Evolutionary conservation across 2,113 vertebrate species (phyloP).

Genomic region (Trichechus manatus): DNA sequence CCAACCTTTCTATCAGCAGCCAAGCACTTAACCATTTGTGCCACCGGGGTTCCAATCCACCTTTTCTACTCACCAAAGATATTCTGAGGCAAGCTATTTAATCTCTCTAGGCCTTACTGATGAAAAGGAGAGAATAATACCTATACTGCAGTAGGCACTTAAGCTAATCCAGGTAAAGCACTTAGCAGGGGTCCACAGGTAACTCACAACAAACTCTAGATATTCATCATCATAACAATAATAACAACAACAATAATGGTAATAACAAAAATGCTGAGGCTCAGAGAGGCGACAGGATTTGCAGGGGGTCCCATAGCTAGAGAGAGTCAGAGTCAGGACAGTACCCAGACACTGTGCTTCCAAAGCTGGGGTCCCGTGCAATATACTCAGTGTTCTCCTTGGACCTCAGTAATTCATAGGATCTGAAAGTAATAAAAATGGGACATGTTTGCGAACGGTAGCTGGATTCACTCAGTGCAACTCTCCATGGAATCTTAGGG

Average conservation of each 20-base stretch:
- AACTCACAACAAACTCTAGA: background rate
- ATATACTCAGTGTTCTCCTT: background rate
- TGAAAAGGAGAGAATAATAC: background rate
- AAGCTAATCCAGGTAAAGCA: background rate
- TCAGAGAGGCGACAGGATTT: background rate
- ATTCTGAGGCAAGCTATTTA: background rate
- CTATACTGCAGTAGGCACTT: background rate
- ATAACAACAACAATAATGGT: background rate
- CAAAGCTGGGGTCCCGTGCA: background rate
- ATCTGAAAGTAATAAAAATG: background rate
- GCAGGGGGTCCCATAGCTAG: background rate
- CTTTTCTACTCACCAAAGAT: background rate
- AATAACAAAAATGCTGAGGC: background rate
- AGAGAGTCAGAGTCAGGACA: background rate
- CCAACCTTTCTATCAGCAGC: background rate
- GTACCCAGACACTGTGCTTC: background rate
- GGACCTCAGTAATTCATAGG: background rate
- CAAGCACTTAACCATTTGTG: background rate
- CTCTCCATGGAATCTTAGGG: background rate
- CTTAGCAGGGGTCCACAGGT: background rate
- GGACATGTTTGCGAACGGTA: background rate
- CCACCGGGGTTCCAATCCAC: background rate
- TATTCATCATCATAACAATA: background rate
- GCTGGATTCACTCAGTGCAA: background rate
- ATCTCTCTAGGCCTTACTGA: background rate